Base-by-base conservation (phyloP, 2,113 vertebrate species). In the Peromyscus maniculatus region DNA sequence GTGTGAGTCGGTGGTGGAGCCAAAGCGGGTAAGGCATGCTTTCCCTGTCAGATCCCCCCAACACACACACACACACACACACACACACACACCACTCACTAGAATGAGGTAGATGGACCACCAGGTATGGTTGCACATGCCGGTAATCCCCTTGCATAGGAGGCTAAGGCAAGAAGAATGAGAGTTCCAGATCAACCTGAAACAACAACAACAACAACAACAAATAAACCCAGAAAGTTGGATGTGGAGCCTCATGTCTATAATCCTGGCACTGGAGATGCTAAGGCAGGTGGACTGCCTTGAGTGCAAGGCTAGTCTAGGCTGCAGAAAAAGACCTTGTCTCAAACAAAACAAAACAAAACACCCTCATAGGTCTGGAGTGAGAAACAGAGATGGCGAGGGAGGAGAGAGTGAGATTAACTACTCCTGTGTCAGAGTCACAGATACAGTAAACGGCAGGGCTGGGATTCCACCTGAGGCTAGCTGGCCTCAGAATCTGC, bases 1-100 rank as follows among this genome's bases (percentile, higher is more conserved):
- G 92, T 99, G 97, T n/a, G 99, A 99, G 94, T 79, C 97, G 0
- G 69, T 99, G 10, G 88, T 91, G 21, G 98, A 99, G 92, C 90
- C 98, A 36, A 98, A 96, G 87, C 72, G 92, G 99, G 99, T 99
- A 95, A 98, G 97, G 55, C 74, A 2, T 10, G 0, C n/a, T 2
- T 5, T 2, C 69, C 5, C 55, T 15, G 3, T 0, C 0, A 64
- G 49, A 24, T 49, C 46, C 46, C 46, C 46, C 46, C 46, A n/a
- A n/a, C 64, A 66, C 26, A 66, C 26, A 66, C 64, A 66, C 64
- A 66, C 71, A 74, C 5, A 39, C 71, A 74, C 33, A 78, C 7
- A 7, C 46, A 49, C 46, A 49, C 46, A 49, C 46, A 49, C 22
- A 13, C 28, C 77, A 55, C 77, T 67, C 77, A 15, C 43, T 80